Conservation (phyloP, 2,113 vertebrate genomes). For the Esox niger region DNA sequence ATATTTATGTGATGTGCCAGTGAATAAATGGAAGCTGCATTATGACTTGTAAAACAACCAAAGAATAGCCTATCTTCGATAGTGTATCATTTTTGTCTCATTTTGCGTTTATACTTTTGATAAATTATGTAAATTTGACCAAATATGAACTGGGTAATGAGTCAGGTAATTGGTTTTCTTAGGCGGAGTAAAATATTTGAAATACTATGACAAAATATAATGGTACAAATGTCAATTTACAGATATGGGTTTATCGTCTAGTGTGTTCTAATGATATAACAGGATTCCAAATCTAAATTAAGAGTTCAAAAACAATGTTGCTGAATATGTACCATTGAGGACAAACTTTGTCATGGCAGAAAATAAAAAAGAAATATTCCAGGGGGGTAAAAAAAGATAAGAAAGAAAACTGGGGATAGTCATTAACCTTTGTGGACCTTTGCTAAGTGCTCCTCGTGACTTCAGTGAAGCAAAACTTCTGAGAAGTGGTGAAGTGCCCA, state of each 20-base stretch:
- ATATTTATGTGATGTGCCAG: no score
- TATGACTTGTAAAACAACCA: no score
- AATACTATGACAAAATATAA: no score
- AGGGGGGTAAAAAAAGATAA: slow-evolving; percentile 2
- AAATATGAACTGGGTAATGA: no score
- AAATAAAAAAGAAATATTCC: slow-evolving; percentile 10
- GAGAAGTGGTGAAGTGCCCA: background rate
- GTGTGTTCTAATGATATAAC: background rate
- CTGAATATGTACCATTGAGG: background rate
- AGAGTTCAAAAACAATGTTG: background rate
- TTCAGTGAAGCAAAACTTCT: slow-evolving; percentile 10
- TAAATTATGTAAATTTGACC: no score
- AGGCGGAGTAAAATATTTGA: no score
- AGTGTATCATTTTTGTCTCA: no score
- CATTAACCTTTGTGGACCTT: slow-evolving; percentile 25
- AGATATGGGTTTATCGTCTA: background rate
- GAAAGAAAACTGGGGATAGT: slow-evolving; percentile 7
- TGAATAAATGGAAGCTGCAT: no score
- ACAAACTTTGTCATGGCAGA: background rate
- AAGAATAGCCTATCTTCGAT: no score
- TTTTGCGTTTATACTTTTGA: no score
- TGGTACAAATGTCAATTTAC: background rate
- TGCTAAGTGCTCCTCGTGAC: slow-evolving; percentile 24
- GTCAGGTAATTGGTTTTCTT: no score
- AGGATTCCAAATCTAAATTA: background rate